Conservation (phyloP, 2,113 vertebrate genomes). For the Scolopax mira region DNA sequence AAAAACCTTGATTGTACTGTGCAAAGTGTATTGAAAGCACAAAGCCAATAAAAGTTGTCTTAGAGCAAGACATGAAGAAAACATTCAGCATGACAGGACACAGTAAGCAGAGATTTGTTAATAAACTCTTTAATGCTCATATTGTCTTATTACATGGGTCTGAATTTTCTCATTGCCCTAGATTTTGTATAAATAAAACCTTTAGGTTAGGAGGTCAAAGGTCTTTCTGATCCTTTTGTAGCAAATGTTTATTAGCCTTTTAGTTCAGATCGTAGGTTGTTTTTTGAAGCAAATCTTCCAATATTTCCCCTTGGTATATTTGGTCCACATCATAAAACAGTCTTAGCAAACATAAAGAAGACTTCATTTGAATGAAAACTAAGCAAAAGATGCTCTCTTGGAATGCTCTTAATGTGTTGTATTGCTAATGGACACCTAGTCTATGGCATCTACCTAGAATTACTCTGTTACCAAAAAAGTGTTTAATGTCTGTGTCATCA, state of each 20-base stretch:
- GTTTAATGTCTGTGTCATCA: neutral
- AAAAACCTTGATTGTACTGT: neutral
- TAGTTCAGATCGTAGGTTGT: neutral
- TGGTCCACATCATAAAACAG: neutral
- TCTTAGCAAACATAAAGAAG: neutral
- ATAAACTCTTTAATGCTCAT: neutral
- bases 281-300: neutral
- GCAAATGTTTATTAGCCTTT: neutral
- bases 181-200: neutral
- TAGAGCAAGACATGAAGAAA: neutral
- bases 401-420: neutral
- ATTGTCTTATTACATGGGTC: neutral
- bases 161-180: neutral
- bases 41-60: neutral
- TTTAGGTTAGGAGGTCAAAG: neutral
- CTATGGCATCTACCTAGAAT: neutral
- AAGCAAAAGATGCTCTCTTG: neutral
- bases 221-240: neutral
- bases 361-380: neutral
- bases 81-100: neutral
- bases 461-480: neutral
- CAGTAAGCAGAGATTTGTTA: neutral
- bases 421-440: neutral
- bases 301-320: neutral
- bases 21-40: neutral